Evolutionary conservation across 2,797 vertebrate species (phyloP), one percentile per base, ranked within the genome.

Genomic region (Rhinoraja longicauda): DNA sequence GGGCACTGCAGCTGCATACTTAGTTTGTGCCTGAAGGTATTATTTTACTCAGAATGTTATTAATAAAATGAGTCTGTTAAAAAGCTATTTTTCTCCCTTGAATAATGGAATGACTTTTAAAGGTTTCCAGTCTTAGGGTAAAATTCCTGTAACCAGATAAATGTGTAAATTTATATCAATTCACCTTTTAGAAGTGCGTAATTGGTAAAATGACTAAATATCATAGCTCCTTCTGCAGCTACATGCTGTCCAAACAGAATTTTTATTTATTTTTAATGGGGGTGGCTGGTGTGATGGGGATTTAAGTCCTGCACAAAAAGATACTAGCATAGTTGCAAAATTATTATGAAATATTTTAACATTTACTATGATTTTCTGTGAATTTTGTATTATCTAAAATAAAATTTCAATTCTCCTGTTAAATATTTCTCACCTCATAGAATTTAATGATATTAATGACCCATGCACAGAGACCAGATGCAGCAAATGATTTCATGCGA

Each of bases 381-480:
- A 86, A 62, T 57, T 29, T 59, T 72, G 93, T 17, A 19, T 10
- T 24, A 45, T 45, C 24, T 53, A 13, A 73, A 19, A 45, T 90
- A 59, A 79, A 72, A 77, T 45, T 64, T 79, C 64, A 9, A 7
- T 57, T 64, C 8, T 5, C 57, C 39, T 0, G 19, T 45, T 90
- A 72, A 72, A 26, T 12, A 90, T 26, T 4, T 76, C 75, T 75
- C 94, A 98, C 97, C 97, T 98, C 96, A 39, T 96, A 97, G 94
- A 98, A 98, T 95, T 96, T 97, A 93, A 97, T 95, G 78, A 94
- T 98, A 94, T 97, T 98, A 95, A 97, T 97, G 94, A 95, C 95
- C 97, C 97, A 98, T 82, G 97, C 97, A 95, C 97, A 98, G 93
- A 98, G 97, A 93, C 97, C 98, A 93, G 97, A 97, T 73, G 97